Evolutionary conservation across 2,888 invertebrate genomes (phyloP).

Genomic region (Troilus luridus): DNA sequence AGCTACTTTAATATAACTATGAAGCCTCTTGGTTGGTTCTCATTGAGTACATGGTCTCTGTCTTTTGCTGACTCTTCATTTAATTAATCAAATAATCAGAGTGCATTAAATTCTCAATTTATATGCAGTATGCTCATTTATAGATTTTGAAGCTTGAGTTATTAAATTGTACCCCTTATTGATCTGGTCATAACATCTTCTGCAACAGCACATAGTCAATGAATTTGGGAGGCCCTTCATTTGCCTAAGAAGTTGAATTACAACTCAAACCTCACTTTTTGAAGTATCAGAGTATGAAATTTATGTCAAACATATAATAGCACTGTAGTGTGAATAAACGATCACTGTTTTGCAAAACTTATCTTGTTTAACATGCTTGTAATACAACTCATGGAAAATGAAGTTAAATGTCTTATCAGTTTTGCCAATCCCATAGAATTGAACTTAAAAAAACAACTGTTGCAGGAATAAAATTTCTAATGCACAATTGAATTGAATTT

Average conservation of each 20-base stretch:
- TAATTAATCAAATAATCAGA: not conserved
- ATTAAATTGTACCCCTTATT: not conserved
- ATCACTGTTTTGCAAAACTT: not conserved
- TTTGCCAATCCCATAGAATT: not conserved
- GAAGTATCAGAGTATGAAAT: not conserved
- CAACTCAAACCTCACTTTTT: not conserved
- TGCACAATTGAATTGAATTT: not conserved
- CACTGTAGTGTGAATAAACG: not conserved
- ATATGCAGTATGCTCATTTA: not conserved
- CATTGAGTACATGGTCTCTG: no score
- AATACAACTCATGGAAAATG: not conserved
- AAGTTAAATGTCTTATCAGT: not conserved
- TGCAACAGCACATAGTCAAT: not conserved
- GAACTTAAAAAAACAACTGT: not conserved
- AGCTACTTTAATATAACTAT: no score
- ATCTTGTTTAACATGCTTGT: not conserved
- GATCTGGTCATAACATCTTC: not conserved
- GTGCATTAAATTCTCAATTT: not conserved
- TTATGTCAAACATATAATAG: not conserved
- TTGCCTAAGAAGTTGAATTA: not conserved
- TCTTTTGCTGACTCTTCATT: no score
- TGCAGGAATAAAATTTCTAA: not conserved
- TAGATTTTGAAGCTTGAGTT: not conserved
- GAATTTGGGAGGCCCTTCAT: not conserved
- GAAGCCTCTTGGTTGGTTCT: no score